These are phyloP conservation scores for Phenganax subtilis DNA, from an alignment of 92 coral and sea anemone genomes.

Conservation along the genomic window DNA sequence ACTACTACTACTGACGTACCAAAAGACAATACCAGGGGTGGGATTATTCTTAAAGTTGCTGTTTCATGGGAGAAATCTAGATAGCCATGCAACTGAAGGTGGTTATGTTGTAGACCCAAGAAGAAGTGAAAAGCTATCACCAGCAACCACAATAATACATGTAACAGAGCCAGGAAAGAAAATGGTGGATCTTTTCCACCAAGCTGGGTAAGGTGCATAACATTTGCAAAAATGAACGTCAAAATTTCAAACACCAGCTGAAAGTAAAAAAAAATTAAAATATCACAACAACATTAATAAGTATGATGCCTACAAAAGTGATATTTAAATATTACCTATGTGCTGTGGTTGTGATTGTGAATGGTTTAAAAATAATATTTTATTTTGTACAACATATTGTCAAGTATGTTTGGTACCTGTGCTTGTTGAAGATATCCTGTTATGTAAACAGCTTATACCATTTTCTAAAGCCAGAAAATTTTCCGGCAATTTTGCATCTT, in stretches of 20 bases:
- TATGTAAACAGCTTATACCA: too few relatives aligned
- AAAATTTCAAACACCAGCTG: conserved; percentile 44
- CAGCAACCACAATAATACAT: conserved; percentile 70
- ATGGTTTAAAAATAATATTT: too few relatives aligned
- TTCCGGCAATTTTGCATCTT: not conserved
- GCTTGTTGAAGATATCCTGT: too few relatives aligned
- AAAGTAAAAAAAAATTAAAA: not conserved
- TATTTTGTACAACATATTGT: too few relatives aligned
- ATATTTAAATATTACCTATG: too few relatives aligned
- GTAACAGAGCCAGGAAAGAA: conserved; percentile 63
- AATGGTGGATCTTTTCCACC: conserved; percentile 72
- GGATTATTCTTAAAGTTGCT: conserved; percentile 63
- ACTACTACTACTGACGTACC: conserved; percentile 41
- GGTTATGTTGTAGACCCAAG: conserved; percentile 62
- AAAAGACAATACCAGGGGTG: conserved; percentile 57
- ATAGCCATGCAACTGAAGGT: conserved; percentile 67
- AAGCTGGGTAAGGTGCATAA: conserved; percentile 20
- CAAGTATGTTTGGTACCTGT: too few relatives aligned
- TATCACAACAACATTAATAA: not conserved
- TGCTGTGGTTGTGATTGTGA: too few relatives aligned
- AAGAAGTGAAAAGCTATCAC: conserved; percentile 64
- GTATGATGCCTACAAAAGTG: too few relatives aligned
- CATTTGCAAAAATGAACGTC: conserved; percentile 39
- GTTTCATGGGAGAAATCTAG: conserved; percentile 74
- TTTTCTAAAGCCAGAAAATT: not conserved